Evolutionary conservation across 2,113 vertebrate species (phyloP).

Genomic region (Meleagris gallopavo): DNA sequence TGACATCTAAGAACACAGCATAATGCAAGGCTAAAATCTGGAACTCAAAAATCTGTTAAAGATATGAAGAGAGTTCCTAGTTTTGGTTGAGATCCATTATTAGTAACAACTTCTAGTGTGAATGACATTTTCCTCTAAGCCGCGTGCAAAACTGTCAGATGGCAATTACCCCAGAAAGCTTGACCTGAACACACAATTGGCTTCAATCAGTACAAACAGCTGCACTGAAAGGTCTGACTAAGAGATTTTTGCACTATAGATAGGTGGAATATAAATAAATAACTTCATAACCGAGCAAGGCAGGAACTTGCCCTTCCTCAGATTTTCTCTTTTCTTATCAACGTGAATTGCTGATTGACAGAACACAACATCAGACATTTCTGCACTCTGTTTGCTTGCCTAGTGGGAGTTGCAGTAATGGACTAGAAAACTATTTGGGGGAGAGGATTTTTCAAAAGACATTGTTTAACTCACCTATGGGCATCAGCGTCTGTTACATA

Average conservation of each 20-base stretch:
- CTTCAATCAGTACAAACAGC: not conserved
- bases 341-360: not conserved
- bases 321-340: not conserved
- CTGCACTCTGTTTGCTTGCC: not conserved
- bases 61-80: not conserved
- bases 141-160: not conserved
- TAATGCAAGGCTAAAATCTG: not conserved
- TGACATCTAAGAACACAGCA: not conserved
- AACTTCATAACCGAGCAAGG: not conserved
- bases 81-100: not conserved
- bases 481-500: not conserved
- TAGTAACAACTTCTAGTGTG: not conserved
- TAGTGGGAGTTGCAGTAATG: not conserved
- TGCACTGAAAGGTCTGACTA: not conserved
- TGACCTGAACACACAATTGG: not conserved
- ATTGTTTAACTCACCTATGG: not conserved
- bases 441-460: not conserved
- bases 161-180: not conserved
- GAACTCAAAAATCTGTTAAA: not conserved
- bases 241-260: not conserved
- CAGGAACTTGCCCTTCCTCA: not conserved
- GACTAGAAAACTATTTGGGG: not conserved
- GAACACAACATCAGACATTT: not conserved
- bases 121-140: not conserved
- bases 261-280: not conserved